Conservation (phyloP, 2,113 vertebrate genomes). For the Sitta europaea region DNA sequence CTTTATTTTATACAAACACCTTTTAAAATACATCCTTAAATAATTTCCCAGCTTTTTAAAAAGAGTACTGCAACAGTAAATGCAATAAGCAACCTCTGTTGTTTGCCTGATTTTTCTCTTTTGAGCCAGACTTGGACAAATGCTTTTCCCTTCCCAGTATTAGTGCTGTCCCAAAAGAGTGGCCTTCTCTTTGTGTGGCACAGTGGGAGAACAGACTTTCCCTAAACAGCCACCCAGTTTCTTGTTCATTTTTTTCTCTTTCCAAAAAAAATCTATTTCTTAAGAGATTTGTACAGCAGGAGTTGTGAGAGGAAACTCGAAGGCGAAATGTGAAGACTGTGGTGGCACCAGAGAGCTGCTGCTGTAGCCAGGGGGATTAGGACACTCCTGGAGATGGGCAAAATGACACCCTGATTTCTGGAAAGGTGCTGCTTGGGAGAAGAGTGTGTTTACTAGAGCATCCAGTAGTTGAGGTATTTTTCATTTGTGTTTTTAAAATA, state of each 20-base stretch:
- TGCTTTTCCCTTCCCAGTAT: neutral
- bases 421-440: neutral
- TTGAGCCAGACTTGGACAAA: neutral
- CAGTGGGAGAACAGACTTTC: neutral
- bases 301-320: neutral
- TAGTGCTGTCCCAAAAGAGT: neutral
- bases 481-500: slow-evolving; percentile 51
- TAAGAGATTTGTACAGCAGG: neutral
- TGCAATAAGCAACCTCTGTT: neutral
- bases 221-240: neutral
- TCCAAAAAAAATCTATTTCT: neutral
- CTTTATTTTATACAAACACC: neutral
- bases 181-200: neutral
- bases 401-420: neutral
- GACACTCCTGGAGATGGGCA: neutral
- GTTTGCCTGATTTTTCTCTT: neutral
- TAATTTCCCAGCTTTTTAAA: neutral
- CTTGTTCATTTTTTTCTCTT: neutral
- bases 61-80: neutral
- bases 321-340: neutral
- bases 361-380: neutral
- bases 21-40: neutral
- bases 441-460: neutral
- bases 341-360: neutral
- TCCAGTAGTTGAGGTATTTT: slow-evolving; percentile 14